phyloP scores from a whole-genome alignment of 1,140 invertebrate species.

The Drosophila lini region DNA sequence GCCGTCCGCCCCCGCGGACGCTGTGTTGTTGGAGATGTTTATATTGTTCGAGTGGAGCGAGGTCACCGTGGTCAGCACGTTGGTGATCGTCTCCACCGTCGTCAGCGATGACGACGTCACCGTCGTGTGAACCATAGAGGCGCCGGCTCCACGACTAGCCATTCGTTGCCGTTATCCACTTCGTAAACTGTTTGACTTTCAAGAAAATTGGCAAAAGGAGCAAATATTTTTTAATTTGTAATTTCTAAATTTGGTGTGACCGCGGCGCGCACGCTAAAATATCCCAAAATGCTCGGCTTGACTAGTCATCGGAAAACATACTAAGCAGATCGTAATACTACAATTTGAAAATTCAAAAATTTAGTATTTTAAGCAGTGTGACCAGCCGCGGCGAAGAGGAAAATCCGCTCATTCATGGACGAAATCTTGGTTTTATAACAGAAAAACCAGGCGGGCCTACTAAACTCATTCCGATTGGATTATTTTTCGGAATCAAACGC shows the following conservation, averaged over 20 bases:
- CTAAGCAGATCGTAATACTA: too few relatives aligned
- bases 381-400: neutral
- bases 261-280: neutral
- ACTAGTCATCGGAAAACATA: neutral
- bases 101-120: slow-evolving; percentile 38
- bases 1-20: slow-evolving; percentile 11
- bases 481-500: slow-evolving; percentile 17
- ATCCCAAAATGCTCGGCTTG: neutral
- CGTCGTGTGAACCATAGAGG: slow-evolving; percentile 41
- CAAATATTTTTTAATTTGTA: neutral
- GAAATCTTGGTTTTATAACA: neutral
- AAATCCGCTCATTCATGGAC: neutral
- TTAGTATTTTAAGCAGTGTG: neutral
- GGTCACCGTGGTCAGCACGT: slow-evolving; percentile 68
- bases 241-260: slow-evolving; percentile 7
- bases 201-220: neutral
- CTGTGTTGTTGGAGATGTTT: slow-evolving; percentile 66
- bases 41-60: slow-evolving; percentile 66
- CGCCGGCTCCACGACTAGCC: slow-evolving; percentile 66
- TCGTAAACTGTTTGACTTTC: neutral
- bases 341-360: too few relatives aligned
- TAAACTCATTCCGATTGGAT: slow-evolving; percentile 2
- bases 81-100: slow-evolving; percentile 61
- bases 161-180: slow-evolving; percentile 41
- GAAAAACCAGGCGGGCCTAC: neutral